Evolutionary conservation across 2,888 invertebrate genomes (phyloP).

Genomic region (Carcina quercana): DNA sequence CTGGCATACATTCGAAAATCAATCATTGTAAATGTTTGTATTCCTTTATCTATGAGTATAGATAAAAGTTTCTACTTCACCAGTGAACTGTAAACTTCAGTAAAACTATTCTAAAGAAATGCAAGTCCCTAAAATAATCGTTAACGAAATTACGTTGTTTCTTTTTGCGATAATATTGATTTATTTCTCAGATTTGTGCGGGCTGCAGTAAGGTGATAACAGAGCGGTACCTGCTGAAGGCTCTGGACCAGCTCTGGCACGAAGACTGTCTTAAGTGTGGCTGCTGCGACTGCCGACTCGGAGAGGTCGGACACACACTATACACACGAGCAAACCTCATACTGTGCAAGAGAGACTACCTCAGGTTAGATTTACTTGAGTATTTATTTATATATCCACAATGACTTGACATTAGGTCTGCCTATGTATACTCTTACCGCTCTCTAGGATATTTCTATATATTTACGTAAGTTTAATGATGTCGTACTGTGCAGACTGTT

Average conservation of each 20-base stretch:
- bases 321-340: constrained; percentile 97
- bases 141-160: background rate
- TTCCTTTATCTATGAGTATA: no score
- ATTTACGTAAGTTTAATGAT: no score
- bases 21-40: no score
- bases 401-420: no score
- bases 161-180: constrained; percentile 5
- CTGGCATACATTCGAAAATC: no score
- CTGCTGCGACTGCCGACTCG: constrained; percentile 97
- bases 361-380: no score
- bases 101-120: no score
- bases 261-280: constrained; percentile 98
- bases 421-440: no score
- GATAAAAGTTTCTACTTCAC: no score
- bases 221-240: constrained; percentile 92
- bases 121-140: background rate
- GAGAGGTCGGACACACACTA: constrained; percentile 96
- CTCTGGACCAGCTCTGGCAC: constrained; percentile 96
- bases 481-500: constrained; percentile 80
- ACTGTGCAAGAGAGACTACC: constrained; percentile 96
- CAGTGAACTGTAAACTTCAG: no score
- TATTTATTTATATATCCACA: no score
- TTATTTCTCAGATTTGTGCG: constrained; percentile 83
- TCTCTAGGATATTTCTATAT: no score
- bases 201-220: constrained; percentile 96